Evolutionary conservation across 64 coral and sea anemone genomes (phyloP).

Genomic region (Montipora cactus): DNA sequence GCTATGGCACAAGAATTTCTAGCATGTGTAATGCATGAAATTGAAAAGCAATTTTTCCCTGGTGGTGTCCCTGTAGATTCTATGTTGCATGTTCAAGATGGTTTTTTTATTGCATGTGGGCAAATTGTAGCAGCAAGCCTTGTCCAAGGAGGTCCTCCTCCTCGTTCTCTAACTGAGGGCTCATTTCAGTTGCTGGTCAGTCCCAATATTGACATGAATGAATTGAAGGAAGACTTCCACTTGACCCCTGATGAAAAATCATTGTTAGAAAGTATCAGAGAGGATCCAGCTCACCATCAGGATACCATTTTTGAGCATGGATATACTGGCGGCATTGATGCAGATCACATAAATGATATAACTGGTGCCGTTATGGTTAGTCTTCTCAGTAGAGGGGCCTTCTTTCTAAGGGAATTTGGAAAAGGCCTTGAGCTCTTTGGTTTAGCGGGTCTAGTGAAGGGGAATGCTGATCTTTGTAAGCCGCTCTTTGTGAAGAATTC

Average conservation of each 20-base stretch:
- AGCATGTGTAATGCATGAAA: constrained; percentile 62
- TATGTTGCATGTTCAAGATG: constrained; percentile 49
- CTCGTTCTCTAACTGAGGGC: constrained; percentile 38
- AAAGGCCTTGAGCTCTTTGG: constrained; percentile 65
- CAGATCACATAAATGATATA: constrained; percentile 36
- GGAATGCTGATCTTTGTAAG: constrained; percentile 40
- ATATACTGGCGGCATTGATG: constrained; percentile 56
- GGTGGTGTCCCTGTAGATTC: constrained; percentile 68
- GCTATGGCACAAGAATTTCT: constrained; percentile 90
- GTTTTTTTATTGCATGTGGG: constrained; percentile 61
- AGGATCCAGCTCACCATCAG: constrained; percentile 26
- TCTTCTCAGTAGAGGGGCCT: constrained; percentile 38
- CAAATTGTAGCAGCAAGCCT: constrained; percentile 73
- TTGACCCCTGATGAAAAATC: constrained; percentile 9
- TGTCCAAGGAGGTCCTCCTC: constrained; percentile 66
- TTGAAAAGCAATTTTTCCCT: constrained; percentile 75
- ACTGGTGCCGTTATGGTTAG: constrained; percentile 31
- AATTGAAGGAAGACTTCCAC: constrained; percentile 40
- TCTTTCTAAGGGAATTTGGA: constrained; percentile 69
- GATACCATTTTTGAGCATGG: constrained; percentile 65
- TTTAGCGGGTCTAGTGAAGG: constrained; percentile 5
- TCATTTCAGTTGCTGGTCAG: constrained; percentile 54
- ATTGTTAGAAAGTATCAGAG: constrained; percentile 28
- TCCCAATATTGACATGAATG: constrained; percentile 26
- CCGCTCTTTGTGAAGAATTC: constrained; percentile 36